Evolutionary conservation across 2,113 vertebrate species (phyloP).

Genomic region (Megaleporinus macrocephalus): DNA sequence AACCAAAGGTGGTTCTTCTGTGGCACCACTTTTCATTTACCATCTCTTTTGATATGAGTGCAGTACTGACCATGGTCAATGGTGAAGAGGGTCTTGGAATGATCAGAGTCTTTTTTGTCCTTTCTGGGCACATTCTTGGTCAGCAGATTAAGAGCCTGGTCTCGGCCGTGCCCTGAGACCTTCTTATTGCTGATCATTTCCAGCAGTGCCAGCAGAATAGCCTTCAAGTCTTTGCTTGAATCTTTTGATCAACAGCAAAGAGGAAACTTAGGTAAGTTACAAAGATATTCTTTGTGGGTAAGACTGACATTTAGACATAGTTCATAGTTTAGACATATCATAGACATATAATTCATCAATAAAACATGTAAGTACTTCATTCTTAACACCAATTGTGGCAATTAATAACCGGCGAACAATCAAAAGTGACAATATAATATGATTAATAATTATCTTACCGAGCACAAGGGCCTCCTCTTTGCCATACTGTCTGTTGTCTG

Average conservation of each 20-base stretch:
- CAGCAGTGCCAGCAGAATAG: conserved; percentile 85
- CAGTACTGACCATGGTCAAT: conserved; percentile 86
- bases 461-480: conserved; percentile 91
- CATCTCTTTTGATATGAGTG: too few relatives aligned
- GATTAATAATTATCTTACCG: conserved; percentile 77
- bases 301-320: too few relatives aligned
- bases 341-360: too few relatives aligned
- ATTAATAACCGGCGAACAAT: too few relatives aligned
- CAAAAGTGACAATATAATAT: too few relatives aligned
- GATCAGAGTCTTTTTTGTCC: conserved; percentile 79
- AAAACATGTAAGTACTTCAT: not conserved
- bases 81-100: conserved; percentile 86
- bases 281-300: not conserved
- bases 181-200: conserved; percentile 90
- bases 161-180: conserved; percentile 92
- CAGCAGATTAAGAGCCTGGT: conserved; percentile 93
- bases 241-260: conserved; percentile 73
- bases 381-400: not conserved
- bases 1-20: not conserved
- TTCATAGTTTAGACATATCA: too few relatives aligned
- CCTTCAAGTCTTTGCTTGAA: conserved; percentile 86
- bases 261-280: not conserved
- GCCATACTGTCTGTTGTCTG: conserved; percentile 85
- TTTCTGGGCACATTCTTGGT: conserved; percentile 90
- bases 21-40: too few relatives aligned